phyloP scores from a whole-genome alignment of 2,113 vertebrate genomes.

The Chitala chitala region DNA sequence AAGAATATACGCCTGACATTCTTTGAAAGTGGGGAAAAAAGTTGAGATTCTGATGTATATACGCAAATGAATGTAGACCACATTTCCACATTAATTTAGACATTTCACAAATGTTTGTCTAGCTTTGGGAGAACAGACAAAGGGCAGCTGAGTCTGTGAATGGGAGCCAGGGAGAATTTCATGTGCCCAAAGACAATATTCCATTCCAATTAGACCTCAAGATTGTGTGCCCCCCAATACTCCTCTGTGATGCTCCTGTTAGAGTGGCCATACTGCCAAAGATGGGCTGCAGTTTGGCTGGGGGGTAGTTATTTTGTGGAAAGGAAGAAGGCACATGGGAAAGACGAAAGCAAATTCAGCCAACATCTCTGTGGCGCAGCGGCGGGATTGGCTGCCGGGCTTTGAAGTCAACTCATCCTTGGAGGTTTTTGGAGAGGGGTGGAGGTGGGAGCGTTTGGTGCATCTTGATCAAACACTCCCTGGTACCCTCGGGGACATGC shows the following conservation, averaged over 20 bases:
- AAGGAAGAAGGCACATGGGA: conserved; percentile 11
- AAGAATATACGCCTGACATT: conserved; percentile 39
- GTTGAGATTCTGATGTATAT: background rate
- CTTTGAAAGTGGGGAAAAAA: conserved; percentile 42
- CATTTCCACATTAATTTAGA: conserved; percentile 11
- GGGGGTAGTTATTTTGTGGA: background rate
- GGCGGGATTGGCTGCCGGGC: conserved; percentile 45
- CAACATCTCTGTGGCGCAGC: conserved; percentile 49
- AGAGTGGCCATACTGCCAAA: background rate
- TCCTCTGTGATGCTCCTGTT: background rate
- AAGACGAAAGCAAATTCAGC: conserved; percentile 44
- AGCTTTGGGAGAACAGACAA: background rate
- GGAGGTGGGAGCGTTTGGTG: conserved; percentile 22
- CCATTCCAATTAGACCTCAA: conserved; percentile 48
- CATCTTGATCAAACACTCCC: conserved; percentile 48
- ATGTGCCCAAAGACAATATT: conserved; percentile 46
- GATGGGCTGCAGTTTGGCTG: conserved; percentile 15
- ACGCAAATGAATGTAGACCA: conserved; percentile 10
- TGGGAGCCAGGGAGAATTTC: background rate
- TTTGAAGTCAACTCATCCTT: conserved; percentile 56
- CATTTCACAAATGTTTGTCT: too few relatives aligned
- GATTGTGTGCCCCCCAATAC: background rate
- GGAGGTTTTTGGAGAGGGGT: conserved; percentile 39
- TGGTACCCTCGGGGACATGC: conserved; percentile 32
- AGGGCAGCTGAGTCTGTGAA: background rate